These are phyloP conservation scores for Rhincodon typus DNA, from an alignment of 2,797 vertebrate genomes.

Conservation along the genomic window DNA sequence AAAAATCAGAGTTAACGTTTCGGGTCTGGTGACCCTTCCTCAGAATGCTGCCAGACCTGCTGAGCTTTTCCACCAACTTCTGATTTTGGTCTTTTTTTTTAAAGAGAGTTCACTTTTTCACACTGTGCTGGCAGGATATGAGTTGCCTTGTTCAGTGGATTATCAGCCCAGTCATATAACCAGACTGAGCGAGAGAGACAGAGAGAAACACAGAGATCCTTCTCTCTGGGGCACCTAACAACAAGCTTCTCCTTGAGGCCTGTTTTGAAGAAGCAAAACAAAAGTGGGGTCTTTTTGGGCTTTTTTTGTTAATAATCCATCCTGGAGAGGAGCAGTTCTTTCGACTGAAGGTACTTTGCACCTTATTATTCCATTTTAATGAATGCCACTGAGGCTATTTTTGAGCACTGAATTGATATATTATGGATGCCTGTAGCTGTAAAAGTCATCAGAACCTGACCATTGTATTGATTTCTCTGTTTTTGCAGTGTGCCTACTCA, in stretches of 20 bases:
- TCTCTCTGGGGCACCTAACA: not conserved
- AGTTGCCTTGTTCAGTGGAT: not conserved
- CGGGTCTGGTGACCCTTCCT: too few species aligned
- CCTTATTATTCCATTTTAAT: constrained; percentile 23
- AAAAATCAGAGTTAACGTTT: too few species aligned
- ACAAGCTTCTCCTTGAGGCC: not conserved
- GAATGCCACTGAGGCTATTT: constrained; percentile 16
- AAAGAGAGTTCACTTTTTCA: not conserved
- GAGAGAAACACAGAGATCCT: not conserved
- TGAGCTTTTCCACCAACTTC: too few species aligned
- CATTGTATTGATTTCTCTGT: constrained; percentile 3
- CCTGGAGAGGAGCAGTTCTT: not conserved
- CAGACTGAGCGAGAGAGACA: not conserved
- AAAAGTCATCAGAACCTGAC: not conserved
- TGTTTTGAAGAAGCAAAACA: not conserved
- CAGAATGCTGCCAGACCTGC: too few species aligned
- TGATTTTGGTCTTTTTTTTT: not conserved
- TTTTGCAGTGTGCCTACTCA: not conserved
- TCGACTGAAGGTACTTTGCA: not conserved
- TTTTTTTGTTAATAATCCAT: not conserved
- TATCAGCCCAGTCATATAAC: not conserved
- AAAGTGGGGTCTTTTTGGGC: not conserved
- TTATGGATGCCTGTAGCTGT: constrained; percentile 20
- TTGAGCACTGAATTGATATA: not conserved
- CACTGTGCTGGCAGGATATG: not conserved